phyloP scores from a whole-genome alignment of 2,113 vertebrate genomes.

The Pholis gunnellus region DNA sequence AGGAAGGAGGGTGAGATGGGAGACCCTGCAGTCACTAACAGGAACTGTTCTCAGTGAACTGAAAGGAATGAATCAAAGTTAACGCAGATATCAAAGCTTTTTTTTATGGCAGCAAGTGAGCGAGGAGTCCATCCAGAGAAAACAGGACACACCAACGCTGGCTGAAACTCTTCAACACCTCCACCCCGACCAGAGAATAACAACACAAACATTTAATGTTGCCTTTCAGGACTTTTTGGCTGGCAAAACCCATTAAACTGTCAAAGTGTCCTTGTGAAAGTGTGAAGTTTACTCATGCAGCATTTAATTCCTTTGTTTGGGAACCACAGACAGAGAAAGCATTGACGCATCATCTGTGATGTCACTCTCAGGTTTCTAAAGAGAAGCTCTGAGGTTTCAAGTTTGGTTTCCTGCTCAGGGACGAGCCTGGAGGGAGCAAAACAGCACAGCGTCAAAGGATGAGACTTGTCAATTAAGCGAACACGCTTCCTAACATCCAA shows the following conservation, averaged over 20 bases:
- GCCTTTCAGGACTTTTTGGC: constrained; percentile 22
- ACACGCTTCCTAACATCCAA: background rate
- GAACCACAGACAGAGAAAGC: background rate
- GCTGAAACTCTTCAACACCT: constrained; percentile 48
- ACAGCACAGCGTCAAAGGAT: background rate
- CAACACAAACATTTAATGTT: constrained; percentile 3
- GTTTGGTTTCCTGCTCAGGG: background rate
- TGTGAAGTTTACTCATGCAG: constrained; percentile 25
- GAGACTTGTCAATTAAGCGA: background rate
- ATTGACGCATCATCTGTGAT: background rate
- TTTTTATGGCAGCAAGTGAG: constrained; percentile 13
- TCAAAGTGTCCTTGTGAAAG: constrained; percentile 18
- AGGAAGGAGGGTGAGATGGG: background rate
- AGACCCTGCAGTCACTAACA: background rate
- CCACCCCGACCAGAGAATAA: constrained; percentile 48
- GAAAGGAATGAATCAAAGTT: constrained; percentile 8
- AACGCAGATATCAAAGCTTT: constrained; percentile 14
- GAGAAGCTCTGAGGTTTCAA: background rate
- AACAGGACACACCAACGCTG: constrained; percentile 4
- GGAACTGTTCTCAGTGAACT: constrained; percentile 2
- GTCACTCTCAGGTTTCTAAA: constrained; percentile 1
- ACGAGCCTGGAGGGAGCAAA: background rate
- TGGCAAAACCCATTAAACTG: constrained; percentile 1
- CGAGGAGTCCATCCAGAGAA: constrained; percentile 30
- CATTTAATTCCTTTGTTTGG: background rate